These are phyloP conservation scores for Heliothis peltigera DNA, from an alignment of 2,888 invertebrate species.

Conservation along the genomic window DNA sequence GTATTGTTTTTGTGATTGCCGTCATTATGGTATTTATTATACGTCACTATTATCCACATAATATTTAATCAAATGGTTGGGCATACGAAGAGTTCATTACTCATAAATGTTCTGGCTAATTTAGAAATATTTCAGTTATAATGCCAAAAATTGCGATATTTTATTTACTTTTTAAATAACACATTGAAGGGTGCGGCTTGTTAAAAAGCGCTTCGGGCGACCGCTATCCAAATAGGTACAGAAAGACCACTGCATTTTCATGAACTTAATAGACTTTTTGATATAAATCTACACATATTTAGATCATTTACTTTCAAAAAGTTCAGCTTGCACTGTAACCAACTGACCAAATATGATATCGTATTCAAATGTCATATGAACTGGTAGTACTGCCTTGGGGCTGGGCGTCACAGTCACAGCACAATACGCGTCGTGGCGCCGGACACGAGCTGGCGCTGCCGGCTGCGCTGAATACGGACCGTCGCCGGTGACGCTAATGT, in stretches of 20 bases:
- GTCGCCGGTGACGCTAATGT: not conserved
- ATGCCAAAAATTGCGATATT: constrained; percentile 20
- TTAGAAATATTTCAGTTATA: too few relatives aligned
- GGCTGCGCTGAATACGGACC: not conserved
- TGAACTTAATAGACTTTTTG: too few relatives aligned
- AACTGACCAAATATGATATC: too few relatives aligned
- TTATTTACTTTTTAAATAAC: constrained; percentile 41
- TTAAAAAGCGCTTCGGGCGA: constrained; percentile 18
- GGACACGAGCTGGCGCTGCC: not conserved
- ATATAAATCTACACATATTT: too few relatives aligned
- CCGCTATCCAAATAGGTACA: not conserved
- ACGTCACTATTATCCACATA: too few relatives aligned
- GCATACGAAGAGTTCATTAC: not conserved
- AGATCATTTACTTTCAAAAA: too few relatives aligned
- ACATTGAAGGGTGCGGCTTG: constrained; percentile 16
- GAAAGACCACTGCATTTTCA: constrained; percentile 13
- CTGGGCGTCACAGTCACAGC: not conserved
- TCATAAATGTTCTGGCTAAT: constrained; percentile 16
- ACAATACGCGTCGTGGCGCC: constrained; percentile 21
- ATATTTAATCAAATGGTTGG: not conserved
- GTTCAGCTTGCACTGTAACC: too few relatives aligned
- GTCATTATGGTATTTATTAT: too few relatives aligned
- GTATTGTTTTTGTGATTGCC: not conserved
- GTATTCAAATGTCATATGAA: not conserved
- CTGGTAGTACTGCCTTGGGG: not conserved